Conservation (phyloP, 2,113 vertebrate species). For the Puntigrus tetrazona region DNA sequence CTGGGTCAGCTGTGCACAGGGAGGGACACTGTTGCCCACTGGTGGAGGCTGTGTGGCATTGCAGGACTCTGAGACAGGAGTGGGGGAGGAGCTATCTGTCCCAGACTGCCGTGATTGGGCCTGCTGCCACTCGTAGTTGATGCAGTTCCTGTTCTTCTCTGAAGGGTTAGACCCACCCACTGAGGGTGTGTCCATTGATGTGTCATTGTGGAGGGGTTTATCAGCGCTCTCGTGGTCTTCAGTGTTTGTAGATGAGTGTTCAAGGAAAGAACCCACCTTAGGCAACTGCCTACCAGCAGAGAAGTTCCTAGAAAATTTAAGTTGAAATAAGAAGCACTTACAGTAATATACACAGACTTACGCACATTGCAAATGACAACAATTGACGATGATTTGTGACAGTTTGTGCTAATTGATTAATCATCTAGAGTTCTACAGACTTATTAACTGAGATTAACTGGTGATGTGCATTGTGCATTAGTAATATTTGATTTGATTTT, state of each 20-base stretch:
- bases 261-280: slow-evolving; percentile 82
- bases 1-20: slow-evolving; percentile 86
- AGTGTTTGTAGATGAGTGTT: slow-evolving; percentile 86
- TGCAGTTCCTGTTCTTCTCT: slow-evolving; percentile 92
- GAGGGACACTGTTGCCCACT: slow-evolving; percentile 73
- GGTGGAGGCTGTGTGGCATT: slow-evolving; percentile 58
- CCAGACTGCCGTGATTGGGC: slow-evolving; percentile 77
- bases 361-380: background rate
- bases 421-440: background rate
- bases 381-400: background rate
- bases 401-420: background rate
- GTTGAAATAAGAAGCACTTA: background rate
- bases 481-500: too few relatives aligned
- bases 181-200: slow-evolving; percentile 67
- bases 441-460: background rate
- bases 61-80: slow-evolving; percentile 75
- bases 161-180: slow-evolving; percentile 60
- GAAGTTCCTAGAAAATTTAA: slow-evolving; percentile 79
- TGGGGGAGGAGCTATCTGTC: slow-evolving; percentile 80
- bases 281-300: slow-evolving; percentile 81
- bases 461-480: background rate
- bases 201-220: slow-evolving; percentile 86
- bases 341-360: background rate
- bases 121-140: slow-evolving; percentile 92
- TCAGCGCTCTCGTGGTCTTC: slow-evolving; percentile 86